phyloP scores from a whole-genome alignment of 2,113 vertebrate species.

The Ardeotis arabs region DNA sequence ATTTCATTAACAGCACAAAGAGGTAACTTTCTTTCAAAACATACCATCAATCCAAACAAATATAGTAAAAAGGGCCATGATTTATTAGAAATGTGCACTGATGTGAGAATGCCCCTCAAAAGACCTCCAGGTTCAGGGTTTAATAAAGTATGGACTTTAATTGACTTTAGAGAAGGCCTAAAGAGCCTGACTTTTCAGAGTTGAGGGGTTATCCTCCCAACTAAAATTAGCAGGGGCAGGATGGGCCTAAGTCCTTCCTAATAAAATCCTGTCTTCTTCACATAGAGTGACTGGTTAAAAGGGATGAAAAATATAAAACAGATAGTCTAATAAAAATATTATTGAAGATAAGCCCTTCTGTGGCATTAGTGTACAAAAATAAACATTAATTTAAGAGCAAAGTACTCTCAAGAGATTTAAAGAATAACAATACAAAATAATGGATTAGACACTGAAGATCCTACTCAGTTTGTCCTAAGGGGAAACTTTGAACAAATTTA shows the following conservation, averaged over 20 bases:
- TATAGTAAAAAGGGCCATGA: background rate
- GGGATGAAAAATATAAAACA: background rate
- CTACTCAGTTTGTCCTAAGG: background rate
- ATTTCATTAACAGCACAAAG: background rate
- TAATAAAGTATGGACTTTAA: background rate
- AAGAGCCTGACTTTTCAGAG: background rate
- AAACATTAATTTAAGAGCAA: background rate
- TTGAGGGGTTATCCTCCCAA: background rate
- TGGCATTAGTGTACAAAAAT: background rate
- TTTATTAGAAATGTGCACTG: background rate
- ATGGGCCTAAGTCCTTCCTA: background rate
- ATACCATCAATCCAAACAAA: background rate
- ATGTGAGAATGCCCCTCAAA: background rate
- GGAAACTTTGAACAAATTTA: slow-evolving; percentile 23
- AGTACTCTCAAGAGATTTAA: background rate
- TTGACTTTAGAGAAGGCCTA: background rate
- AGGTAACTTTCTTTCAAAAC: background rate
- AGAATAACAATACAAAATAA: slow-evolving; percentile 10
- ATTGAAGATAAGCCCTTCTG: background rate
- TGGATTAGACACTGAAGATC: background rate
- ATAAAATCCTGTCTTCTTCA: background rate
- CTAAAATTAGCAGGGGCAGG: background rate
- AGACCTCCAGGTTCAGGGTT: background rate
- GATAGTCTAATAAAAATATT: background rate
- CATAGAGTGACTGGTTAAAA: background rate